Conservation (phyloP, 2,888 invertebrate genomes). For the Synanthedon formicaeformis region DNA sequence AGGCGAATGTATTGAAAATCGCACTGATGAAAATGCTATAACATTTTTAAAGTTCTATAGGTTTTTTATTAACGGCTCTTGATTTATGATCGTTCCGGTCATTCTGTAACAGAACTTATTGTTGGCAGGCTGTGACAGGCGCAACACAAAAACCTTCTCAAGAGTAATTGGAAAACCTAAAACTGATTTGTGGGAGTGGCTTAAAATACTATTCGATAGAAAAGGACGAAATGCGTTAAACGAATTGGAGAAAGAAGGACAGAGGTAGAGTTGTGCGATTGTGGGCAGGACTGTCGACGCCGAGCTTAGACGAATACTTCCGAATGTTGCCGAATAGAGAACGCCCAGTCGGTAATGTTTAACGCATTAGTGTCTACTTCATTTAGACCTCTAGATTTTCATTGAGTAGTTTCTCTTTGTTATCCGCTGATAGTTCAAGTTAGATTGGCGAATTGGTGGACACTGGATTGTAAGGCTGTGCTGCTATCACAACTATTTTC, state of each 20-base stretch:
- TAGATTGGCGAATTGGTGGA: constrained; percentile 18
- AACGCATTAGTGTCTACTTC: constrained; percentile 22
- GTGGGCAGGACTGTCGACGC: constrained; percentile 43
- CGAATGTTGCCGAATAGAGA: constrained; percentile 42
- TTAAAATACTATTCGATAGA: constrained; percentile 19
- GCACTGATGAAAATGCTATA: too few relatives aligned
- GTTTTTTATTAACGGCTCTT: too few relatives aligned
- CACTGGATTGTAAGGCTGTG: too few relatives aligned
- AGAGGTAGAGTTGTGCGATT: constrained; percentile 23
- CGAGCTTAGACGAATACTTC: constrained; percentile 43
- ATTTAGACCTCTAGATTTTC: constrained; percentile 30
- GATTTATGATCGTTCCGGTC: not conserved
- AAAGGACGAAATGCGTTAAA: constrained; percentile 28
- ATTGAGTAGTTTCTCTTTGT: constrained; percentile 8
- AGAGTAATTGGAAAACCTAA: constrained; percentile 59
- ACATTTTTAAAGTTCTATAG: too few relatives aligned
- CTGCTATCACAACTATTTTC: constrained; percentile 28
- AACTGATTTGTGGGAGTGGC: constrained; percentile 49
- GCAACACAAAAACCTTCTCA: constrained; percentile 53
- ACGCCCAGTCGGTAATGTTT: constrained; percentile 52
- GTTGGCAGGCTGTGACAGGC: constrained; percentile 37
- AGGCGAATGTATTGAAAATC: too few relatives aligned
- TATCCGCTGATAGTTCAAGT: constrained; percentile 16
- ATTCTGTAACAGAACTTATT: constrained; percentile 27
- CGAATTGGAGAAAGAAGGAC: constrained; percentile 27